Evolutionary conservation across 2,888 invertebrate genomes (phyloP).

Genomic region (Carcina quercana): DNA sequence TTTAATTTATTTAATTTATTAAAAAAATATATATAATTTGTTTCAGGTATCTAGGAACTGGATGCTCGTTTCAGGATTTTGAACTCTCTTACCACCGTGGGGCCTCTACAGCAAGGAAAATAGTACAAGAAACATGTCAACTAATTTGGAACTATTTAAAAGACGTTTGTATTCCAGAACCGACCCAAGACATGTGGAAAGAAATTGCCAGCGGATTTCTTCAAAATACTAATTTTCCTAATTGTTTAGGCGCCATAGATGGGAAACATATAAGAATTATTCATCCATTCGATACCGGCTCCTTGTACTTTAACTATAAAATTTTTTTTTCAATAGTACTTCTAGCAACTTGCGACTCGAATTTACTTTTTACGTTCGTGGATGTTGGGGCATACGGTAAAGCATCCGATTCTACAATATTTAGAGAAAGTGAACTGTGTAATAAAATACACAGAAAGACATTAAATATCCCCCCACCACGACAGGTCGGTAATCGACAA

Average conservation of each 20-base stretch:
- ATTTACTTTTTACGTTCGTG: slow-evolving; percentile 22
- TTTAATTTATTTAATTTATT: background rate
- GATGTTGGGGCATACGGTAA: slow-evolving; percentile 22
- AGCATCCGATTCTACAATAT: slow-evolving; percentile 20
- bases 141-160: slow-evolving; percentile 13
- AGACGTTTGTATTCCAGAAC: slow-evolving; percentile 6
- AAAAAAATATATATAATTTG: too few species aligned
- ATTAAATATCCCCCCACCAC: slow-evolving; percentile 17
- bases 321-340: slow-evolving; percentile 21
- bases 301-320: slow-evolving; percentile 22
- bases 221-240: slow-evolving; percentile 8
- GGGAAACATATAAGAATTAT: slow-evolving; percentile 13
- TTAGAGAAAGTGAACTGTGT: slow-evolving; percentile 19
- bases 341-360: slow-evolving; percentile 20
- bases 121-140: slow-evolving; percentile 12
- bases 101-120: background rate
- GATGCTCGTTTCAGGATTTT: slow-evolving; percentile 1
- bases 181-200: slow-evolving; percentile 7
- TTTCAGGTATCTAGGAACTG: background rate
- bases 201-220: slow-evolving; percentile 1
- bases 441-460: slow-evolving; percentile 18
- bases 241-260: slow-evolving; percentile 14
- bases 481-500: slow-evolving; percentile 17
- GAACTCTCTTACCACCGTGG: background rate
- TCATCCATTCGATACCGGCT: slow-evolving; percentile 14